Base-by-base conservation (phyloP, 2,113 vertebrate genomes). In the Notarius quadriscutis region DNA sequence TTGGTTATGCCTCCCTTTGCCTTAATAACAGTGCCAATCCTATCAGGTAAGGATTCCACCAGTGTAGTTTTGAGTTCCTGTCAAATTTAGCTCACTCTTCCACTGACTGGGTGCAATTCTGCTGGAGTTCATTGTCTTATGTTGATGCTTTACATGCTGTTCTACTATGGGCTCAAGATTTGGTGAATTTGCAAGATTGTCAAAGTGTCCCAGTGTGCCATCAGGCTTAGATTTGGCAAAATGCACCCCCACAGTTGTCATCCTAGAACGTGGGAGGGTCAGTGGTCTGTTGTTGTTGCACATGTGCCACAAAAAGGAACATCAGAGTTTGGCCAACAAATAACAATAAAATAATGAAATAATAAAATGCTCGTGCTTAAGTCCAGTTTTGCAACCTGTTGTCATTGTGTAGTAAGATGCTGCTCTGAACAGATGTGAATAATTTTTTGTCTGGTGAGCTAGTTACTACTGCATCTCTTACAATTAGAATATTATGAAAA, bases 211-310 rank as follows among this genome's bases (percentile, higher is more conserved):
- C 67, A 57, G 14, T 55, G 83, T 71, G 30, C 65, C 83, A 58
- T 20, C 62, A 69, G 41, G 22, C 22, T 67, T 15, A 17, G 62
- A 69, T 83, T 83, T 83, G 81, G 62, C 81, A 27, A 17, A 27
- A 9, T 69, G 22, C 41, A 51, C 50, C 50, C 41, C 27, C 51
- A 71, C 48, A 84, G 83, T 71, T 84, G 83, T 65, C 50, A 84
- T 72, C 65, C 8, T 84, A 53, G 51, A 84, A 84, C 30, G 53
- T 57, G 15, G 82, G 62, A 84, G 62, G 63, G 67, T 72, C 83
- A 72, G 50, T 84, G 83, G 57, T 71, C 48, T 53, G 83, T 84
- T 84, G 65, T 84, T 53, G 30, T 84, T 72, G 67, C 27, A 84
- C 51, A 84, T 34, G 51, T 58, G 67, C 65, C 65, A 72, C 51